These are phyloP conservation scores for Ondatra zibethicus DNA, from an alignment of 2,113 vertebrate genomes.

Conservation along the genomic window DNA sequence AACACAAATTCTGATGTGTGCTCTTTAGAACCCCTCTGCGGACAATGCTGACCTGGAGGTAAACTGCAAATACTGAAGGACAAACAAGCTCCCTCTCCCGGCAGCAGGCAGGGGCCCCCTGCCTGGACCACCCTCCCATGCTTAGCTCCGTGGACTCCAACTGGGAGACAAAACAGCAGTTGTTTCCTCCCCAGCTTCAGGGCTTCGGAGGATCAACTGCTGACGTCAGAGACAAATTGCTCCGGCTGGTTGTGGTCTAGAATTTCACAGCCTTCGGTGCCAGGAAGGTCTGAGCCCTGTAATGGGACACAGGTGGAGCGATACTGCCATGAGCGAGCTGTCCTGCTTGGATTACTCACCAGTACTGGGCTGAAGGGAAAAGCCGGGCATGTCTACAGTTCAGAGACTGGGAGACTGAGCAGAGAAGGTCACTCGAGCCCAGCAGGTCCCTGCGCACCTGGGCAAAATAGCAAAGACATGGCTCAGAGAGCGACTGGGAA, in stretches of 20 bases:
- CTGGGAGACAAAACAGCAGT: background rate
- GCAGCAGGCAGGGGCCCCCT: background rate
- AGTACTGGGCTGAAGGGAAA: background rate
- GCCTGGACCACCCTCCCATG: constrained; percentile 12
- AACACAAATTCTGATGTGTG: constrained; percentile 32
- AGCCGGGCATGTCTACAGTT: background rate
- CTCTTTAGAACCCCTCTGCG: background rate
- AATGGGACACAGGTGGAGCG: background rate
- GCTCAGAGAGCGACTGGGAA: background rate
- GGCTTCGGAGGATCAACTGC: background rate
- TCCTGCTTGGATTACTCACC: rapidly evolving
- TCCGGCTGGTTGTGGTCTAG: background rate
- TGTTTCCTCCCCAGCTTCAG: background rate
- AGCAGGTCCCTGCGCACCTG: background rate
- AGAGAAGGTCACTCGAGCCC: background rate
- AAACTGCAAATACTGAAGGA: constrained; percentile 38
- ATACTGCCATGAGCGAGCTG: rapidly evolving
- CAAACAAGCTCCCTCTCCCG: constrained; percentile 56
- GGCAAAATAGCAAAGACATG: background rate
- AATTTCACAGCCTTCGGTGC: background rate
- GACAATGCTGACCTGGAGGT: background rate
- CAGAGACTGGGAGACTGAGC: background rate
- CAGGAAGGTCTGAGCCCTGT: background rate
- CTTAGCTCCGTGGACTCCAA: background rate
- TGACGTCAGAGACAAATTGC: background rate